Evolutionary conservation across 2,113 vertebrate genomes (phyloP), one percentile per base, ranked within the genome.

Genomic region (Nyctereutes procyonoides): DNA sequence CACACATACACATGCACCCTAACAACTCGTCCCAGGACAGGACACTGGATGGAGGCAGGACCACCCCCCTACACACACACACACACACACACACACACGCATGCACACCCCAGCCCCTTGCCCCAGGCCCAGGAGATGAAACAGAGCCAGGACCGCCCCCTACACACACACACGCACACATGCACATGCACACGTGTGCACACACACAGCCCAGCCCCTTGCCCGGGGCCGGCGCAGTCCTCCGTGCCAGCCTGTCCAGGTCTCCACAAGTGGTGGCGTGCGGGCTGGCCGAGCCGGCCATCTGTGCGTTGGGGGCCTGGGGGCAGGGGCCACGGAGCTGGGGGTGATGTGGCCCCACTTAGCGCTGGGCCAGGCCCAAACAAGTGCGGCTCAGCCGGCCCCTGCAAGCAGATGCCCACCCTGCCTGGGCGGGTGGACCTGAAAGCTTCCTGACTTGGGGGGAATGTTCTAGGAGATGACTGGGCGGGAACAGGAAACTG

Each of bases 401-500:
- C 69, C 43, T 43, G 43, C 43, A 43, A 8, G 43, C 43, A 43
- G 43, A 43, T 7, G 7, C 43, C 43, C 43, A 43, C 43, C 43
- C 3, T 10, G 58, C 24, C 81, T 13, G 1, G 16, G 30, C 16
- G 16, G 51, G 17, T 16, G 2, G 8, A 43, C 30, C 2, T 12
- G 56, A n/a, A 15, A 38, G 15, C 17, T 28, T 14, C 24, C 71
- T 11, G n/a, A 30, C 48, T 38, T 3, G 1, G 24, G 69, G 8
- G 48, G 24, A 9, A 13, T 28, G 28, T 65, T 77, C 58, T 16
- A 22, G 51, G 60, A 9, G 32, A n/a, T 15, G 12, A 26, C 13
- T 2, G 4, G 12, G 20, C 1, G 8, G 15, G 32, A 51, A 10
- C 14, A 11, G 38, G 67, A 53, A 4, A 15, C 5, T 0, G 14